phyloP scores from a whole-genome alignment of 2,113 vertebrate species.

The Caloenas nicobarica region DNA sequence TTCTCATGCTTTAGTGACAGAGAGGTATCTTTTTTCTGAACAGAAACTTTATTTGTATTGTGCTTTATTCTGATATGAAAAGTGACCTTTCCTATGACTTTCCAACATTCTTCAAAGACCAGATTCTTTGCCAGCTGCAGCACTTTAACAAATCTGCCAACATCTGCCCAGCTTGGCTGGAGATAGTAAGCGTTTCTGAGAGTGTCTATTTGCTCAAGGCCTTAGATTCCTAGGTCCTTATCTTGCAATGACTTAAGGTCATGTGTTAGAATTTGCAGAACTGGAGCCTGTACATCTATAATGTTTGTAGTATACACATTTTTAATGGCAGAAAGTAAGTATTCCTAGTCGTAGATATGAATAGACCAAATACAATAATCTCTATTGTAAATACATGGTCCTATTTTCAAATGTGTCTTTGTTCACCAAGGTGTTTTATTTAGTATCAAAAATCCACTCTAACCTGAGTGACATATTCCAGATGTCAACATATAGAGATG shows the following conservation, averaged over 20 bases:
- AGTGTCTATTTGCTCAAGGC: not conserved
- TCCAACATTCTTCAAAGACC: not conserved
- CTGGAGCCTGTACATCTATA: not conserved
- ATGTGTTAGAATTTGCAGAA: not conserved
- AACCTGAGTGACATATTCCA: not conserved
- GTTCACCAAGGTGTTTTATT: not conserved
- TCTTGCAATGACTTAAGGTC: not conserved
- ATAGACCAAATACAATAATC: not conserved
- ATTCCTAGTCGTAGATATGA: not conserved
- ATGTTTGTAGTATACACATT: not conserved
- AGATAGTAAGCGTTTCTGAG: not conserved
- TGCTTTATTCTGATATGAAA: conserved; percentile 40
- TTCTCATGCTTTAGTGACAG: not conserved
- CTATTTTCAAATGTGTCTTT: not conserved
- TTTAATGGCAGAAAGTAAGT: not conserved
- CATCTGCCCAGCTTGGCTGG: not conserved
- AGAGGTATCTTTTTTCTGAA: not conserved
- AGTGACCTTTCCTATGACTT: conserved; percentile 1
- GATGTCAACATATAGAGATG: not conserved
- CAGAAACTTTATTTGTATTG: not conserved
- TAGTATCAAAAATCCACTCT: not conserved
- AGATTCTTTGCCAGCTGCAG: not conserved
- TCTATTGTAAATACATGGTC: not conserved
- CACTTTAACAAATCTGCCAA: not conserved
- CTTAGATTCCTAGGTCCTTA: not conserved